Conservation (phyloP, 2,888 invertebrate genomes). For the Trissoscelio sp. region DNA sequence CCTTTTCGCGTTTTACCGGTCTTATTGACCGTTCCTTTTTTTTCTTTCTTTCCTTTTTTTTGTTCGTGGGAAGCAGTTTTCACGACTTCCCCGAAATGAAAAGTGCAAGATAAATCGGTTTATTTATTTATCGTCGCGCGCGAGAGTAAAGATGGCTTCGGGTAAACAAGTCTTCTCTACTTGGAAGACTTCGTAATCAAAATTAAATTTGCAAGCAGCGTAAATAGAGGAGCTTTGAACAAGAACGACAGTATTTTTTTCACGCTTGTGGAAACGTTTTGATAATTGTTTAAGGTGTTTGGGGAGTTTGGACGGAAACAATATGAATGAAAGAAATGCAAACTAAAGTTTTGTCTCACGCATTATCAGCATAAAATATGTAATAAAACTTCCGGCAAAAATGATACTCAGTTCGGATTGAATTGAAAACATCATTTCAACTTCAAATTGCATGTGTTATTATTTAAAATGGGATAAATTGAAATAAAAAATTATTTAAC, state of each 20-base stretch:
- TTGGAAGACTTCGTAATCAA: slow-evolving; percentile 46
- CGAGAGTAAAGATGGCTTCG: slow-evolving; percentile 30
- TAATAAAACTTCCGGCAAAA: no score
- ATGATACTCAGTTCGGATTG: no score
- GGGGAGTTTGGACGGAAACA: neutral
- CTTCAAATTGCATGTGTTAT: no score
- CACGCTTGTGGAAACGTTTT: neutral
- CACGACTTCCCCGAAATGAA: slow-evolving; percentile 25
- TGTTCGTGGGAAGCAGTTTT: slow-evolving; percentile 28
- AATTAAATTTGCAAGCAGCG: slow-evolving; percentile 45
- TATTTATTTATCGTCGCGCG: slow-evolving; percentile 46
- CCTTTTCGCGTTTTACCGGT: no score
- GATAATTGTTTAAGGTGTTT: slow-evolving; percentile 25
- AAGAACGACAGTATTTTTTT: neutral
- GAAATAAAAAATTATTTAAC: no score
- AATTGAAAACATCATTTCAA: no score
- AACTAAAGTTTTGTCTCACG: no score
- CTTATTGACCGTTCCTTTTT: no score
- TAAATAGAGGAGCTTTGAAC: slow-evolving; percentile 19
- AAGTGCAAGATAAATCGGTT: slow-evolving; percentile 41
- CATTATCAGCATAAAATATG: no score
- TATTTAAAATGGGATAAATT: no score
- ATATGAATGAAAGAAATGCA: neutral
- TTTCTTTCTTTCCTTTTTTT: no score
- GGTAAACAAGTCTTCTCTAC: slow-evolving; percentile 32